These are phyloP conservation scores for Chlorospingus semifuscus DNA, from an alignment of 2,797 vertebrate genomes.

Conservation along the genomic window DNA sequence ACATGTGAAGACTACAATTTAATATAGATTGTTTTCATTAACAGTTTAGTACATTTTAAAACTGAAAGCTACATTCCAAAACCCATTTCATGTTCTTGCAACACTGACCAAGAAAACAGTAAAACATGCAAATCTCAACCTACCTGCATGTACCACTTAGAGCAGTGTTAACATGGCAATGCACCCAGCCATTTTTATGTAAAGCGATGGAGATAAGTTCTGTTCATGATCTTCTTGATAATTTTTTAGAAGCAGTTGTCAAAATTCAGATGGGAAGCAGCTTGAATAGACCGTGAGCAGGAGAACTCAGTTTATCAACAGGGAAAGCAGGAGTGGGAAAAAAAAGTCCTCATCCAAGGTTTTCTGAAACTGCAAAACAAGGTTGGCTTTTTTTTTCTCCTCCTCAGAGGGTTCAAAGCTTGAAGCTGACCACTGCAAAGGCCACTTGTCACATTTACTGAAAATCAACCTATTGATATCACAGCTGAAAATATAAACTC, in stretches of 20 bases:
- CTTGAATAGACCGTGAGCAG: constrained; percentile 82
- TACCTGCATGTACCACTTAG: constrained; percentile 76
- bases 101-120: constrained; percentile 62
- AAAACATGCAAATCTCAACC: constrained; percentile 83
- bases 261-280: constrained; percentile 82
- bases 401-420: constrained; percentile 81
- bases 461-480: constrained; percentile 82
- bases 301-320: constrained; percentile 85
- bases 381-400: constrained; percentile 53
- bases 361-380: constrained; percentile 80
- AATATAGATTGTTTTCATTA: constrained; percentile 32
- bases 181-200: constrained; percentile 75
- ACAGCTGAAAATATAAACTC: constrained; percentile 77
- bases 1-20: constrained; percentile 44
- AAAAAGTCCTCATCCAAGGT: constrained; percentile 80
- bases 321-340: constrained; percentile 70
- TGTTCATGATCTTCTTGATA: constrained; percentile 77
- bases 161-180: constrained; percentile 74
- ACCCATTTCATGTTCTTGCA: constrained; percentile 64
- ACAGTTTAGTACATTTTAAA: constrained; percentile 44
- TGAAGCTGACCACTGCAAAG: constrained; percentile 86
- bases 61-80: constrained; percentile 60
- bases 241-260: constrained; percentile 77
- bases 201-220: constrained; percentile 76
- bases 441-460: constrained; percentile 82